Evolutionary conservation across 2,113 vertebrate species (phyloP).

Genomic region (Gymnobelideus leadbeateri): DNA sequence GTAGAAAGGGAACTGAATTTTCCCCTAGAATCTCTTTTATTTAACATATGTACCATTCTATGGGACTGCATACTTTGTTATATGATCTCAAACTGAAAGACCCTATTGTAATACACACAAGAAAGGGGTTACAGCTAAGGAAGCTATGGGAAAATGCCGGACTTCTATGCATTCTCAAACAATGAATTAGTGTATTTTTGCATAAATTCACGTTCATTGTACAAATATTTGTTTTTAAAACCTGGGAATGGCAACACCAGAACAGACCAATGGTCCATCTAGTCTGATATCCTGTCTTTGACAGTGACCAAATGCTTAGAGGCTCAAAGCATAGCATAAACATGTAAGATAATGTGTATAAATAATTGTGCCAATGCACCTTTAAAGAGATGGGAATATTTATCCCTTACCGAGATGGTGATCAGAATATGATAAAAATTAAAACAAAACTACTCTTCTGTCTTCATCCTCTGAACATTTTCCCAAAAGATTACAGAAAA

Average conservation of each 20-base stretch:
- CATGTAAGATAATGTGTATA: conserved; percentile 36
- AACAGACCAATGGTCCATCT: conserved; percentile 12
- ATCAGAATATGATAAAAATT: conserved; percentile 52
- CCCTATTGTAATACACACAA: conserved; percentile 46
- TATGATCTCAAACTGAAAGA: conserved; percentile 39
- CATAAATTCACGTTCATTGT: conserved; percentile 56
- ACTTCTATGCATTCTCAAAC: conserved; percentile 57
- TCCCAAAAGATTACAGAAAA: conserved; percentile 48
- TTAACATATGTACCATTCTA: conserved; percentile 41
- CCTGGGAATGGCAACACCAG: conserved; percentile 14
- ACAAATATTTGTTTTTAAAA: conserved; percentile 52
- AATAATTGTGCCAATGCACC: background rate
- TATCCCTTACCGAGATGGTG: conserved; percentile 24
- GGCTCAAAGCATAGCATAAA: conserved; percentile 35
- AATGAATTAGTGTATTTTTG: conserved; percentile 29
- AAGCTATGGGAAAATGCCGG: conserved; percentile 19
- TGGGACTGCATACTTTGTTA: conserved; percentile 36
- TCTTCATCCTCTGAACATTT: conserved; percentile 37
- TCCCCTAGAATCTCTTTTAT: conserved; percentile 55
- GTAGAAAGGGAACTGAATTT: conserved; percentile 38
- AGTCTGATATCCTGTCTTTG: conserved; percentile 28
- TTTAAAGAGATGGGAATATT: background rate
- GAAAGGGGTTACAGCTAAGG: conserved; percentile 29
- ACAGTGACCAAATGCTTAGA: conserved; percentile 31
- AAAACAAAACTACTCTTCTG: conserved; percentile 50